Base-by-base conservation (phyloP, 1,140 invertebrate species). In the Trachymyrmex cornetzi region DNA sequence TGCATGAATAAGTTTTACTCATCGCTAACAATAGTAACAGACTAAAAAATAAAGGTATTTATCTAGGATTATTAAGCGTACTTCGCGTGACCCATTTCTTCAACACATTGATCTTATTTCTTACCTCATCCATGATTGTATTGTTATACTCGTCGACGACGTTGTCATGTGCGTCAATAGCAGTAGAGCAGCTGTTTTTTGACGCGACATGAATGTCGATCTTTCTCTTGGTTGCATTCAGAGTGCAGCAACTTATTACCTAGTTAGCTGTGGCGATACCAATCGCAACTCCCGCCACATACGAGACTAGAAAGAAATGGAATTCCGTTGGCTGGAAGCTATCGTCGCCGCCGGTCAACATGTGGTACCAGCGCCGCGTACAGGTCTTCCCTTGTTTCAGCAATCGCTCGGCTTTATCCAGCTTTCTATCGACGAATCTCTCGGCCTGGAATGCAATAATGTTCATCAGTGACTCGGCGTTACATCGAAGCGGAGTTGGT, bases 271-370 rank as follows among this genome's bases (percentile, higher is more conserved):
- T 93, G 2, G 93, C 96, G 38, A 96, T 92, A 0, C 97, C 97
- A 91, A 98, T 91, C 48, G 97, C 96, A 87, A 97, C 92, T 59
- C 98, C 97, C 88, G 97, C 97, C 74, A 96, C 94, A 94, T 98
- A 98, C 12, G 97, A 97, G 48, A 96, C 95, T 71, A 97, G 91
- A 93, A 98, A 98, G 66, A 98, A 96, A 88, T 98, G 97, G 61
- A 97, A 96, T 95, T 98, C 97, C 88, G 97, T 97, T 67, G 97
- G 95, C 93, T 96, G 95, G 88, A 96, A 95, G 63, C 96, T 96
- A 50, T 96, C 94, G 14, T 97, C 96, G 88, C 97, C 97, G 11
- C 96, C 97, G 86, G 96, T 96, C 44, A 97, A 93, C 57, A 96
- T 96, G 61, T 97, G 95, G 91, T 97, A 98, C 97, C 97, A 98